Evolutionary conservation across 2,113 vertebrate genomes (phyloP), one percentile per base, ranked within the genome.

Genomic region (Rallus limicola): DNA sequence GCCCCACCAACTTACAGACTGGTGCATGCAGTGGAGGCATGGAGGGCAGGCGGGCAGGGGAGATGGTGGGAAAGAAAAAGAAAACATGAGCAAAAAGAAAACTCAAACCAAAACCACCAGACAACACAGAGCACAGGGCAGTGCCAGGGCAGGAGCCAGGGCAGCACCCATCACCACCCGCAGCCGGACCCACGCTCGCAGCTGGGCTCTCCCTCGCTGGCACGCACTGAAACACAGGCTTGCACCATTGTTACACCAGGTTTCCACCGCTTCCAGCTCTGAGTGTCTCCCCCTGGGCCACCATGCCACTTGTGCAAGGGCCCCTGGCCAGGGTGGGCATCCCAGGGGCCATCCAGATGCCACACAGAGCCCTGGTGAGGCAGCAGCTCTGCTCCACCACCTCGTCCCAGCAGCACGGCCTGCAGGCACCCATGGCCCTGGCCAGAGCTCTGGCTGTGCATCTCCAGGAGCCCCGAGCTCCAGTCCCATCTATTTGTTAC

Each of bases 1-100:
- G 0, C 42, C 71, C 82, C 84, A 95, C 90, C 98, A 96, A 98
- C 99, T 99, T 99, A 99, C 99, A 99, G 98, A 99, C 99, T 99
- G 98, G 92, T 24, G 88, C 98, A 98, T 97, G 98, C 98, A 98
- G 98, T 98, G 97, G 70, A 95, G 94, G 93, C 90, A 96, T 94
- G 95, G 92, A 96, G 87, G 95, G 68, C 91, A 97, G 97, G 97
- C 97, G 55, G 98, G 97, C 97, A 96, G 91, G 98, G 97, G 94
- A 95, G 86, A 90, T 89, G 91, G 90, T 90, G 85, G 58, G 80
- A 93, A 94, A 97, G 95, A 98, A 98, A 97, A 97, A 97, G 58
- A 94, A 97, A 96, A 93, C 6, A 6, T 84, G 88, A 97, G 95
- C 93, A 92, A 42, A 95, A 89, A 96, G 90, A 95, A 97, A 97